These are phyloP conservation scores for Anoplophora glabripennis DNA, from an alignment of 1,140 invertebrate species.

Conservation along the genomic window DNA sequence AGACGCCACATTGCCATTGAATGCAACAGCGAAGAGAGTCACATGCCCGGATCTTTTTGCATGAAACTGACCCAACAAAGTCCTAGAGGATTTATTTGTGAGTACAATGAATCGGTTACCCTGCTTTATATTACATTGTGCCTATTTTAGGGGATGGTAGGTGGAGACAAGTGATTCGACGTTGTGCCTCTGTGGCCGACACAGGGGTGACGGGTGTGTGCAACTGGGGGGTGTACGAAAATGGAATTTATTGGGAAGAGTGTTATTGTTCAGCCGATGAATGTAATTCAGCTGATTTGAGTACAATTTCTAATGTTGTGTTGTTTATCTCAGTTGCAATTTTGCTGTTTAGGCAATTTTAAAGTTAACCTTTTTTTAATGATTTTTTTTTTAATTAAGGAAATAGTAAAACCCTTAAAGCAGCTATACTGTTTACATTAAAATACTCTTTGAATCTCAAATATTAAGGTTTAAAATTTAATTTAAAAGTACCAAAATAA, in stretches of 20 bases:
- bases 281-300: constrained; percentile 62
- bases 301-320: constrained; percentile 5
- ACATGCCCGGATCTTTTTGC: constrained; percentile 90
- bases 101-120: constrained; percentile 47
- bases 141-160: constrained; percentile 78
- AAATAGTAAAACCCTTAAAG: too few relatives aligned
- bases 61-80: constrained; percentile 87
- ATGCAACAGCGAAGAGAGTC: constrained; percentile 84
- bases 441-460: too few relatives aligned
- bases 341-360: neutral
- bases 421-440: too few relatives aligned
- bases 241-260: constrained; percentile 93
- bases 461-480: too few relatives aligned
- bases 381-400: too few relatives aligned
- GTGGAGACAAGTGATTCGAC: constrained; percentile 86
- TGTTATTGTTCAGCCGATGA: constrained; percentile 88
- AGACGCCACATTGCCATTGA: constrained; percentile 79
- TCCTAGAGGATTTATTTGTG: constrained; percentile 87
- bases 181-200: constrained; percentile 86
- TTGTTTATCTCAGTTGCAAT: neutral
- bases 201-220: constrained; percentile 88
- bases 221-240: constrained; percentile 90
- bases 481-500: too few relatives aligned
- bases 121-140: constrained; percentile 19
- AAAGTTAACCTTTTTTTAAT: constrained; percentile 4